Base-by-base conservation (phyloP, 2,797 vertebrate genomes). In the Chromobotia macracanthus region DNA sequence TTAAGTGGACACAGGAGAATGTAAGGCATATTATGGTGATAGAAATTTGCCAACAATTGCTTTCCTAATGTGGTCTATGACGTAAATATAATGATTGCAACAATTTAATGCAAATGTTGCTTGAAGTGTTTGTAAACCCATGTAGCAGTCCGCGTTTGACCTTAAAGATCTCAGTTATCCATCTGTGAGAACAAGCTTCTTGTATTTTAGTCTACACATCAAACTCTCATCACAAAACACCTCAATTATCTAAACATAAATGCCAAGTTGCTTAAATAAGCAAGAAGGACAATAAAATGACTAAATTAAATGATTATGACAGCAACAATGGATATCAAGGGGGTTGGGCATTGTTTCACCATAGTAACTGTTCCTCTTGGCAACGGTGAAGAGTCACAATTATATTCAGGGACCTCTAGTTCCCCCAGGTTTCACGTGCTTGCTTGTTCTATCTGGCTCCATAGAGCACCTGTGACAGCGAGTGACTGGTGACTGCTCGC, bases 291-390 rank as follows among this genome's bases (percentile, higher is more conserved):
- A 71, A 71, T 55, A 21, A 55, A 64, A 25, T 38, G 56, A 53
- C 21, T 71, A 41, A 63, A 78, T 78, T 19, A 78, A 78, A 38
- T 74, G 9, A 77, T 63, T 72, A 38, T 50, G 74, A 50, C 64
- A 72, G 21, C 41, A 66, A 83, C 82, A 84, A 58, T 83, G 85
- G 81, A 87, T 79, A 83, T 83, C 60, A 67, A 77, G 75, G 80
- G 77, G 75, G 67, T 64, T 73, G 83, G 77, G 85, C 83, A 83
- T 82, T 86, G 72, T 84, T 76, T 86, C 85, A 72, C 87, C 87
- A 84, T 91, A 86, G 92, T 78, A 89, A 93, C 93, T 11, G 86
- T 92, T 78, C 16, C 82, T 88, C 93, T 80, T 88, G 89, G 92
- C 91, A 94, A 95, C 92, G 72, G 53, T 48, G 68, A 61, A 82